These are phyloP conservation scores for Bathynomus jamesi DNA, from an alignment of 1,140 invertebrate genomes.

Conservation along the genomic window DNA sequence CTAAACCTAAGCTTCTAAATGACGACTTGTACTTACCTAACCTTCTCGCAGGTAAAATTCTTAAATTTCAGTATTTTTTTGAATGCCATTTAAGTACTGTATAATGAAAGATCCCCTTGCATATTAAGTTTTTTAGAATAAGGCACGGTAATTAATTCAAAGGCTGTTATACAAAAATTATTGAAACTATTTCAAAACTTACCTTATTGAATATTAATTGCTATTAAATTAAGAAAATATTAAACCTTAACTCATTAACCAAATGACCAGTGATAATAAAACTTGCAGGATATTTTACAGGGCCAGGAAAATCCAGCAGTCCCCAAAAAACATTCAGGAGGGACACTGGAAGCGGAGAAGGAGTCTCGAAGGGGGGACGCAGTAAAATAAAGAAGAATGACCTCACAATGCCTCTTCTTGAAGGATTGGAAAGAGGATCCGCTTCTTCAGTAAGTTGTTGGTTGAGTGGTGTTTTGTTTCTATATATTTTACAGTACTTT, in stretches of 20 bases:
- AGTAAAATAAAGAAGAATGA: slow-evolving; percentile 2
- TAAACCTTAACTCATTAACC: too few relatives aligned
- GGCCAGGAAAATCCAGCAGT: slow-evolving; percentile 3
- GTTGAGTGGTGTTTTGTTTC: background rate
- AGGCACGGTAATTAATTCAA: too few relatives aligned
- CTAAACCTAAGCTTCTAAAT: slow-evolving; percentile 36
- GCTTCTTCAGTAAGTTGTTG: slow-evolving; percentile 27
- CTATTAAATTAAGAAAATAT: too few relatives aligned
- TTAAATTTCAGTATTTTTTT: too few relatives aligned
- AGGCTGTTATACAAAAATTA: too few relatives aligned
- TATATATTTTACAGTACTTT: background rate
- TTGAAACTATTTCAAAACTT: too few relatives aligned
- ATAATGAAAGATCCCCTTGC: too few relatives aligned
- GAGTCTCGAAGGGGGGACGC: background rate
- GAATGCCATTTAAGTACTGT: too few relatives aligned
- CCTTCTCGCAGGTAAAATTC: slow-evolving; percentile 45
- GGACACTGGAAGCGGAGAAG: background rate
- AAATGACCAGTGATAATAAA: too few relatives aligned
- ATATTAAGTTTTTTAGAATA: too few relatives aligned
- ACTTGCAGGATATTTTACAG: background rate
- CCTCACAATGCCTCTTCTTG: slow-evolving; percentile 26
- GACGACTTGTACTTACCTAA: slow-evolving; percentile 48
- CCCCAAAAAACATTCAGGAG: slow-evolving; percentile 4
- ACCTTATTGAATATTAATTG: too few relatives aligned
- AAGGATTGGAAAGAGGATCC: slow-evolving; percentile 16